Conservation (phyloP, 2,113 vertebrate species). For the Eolophus roseicapilla region DNA sequence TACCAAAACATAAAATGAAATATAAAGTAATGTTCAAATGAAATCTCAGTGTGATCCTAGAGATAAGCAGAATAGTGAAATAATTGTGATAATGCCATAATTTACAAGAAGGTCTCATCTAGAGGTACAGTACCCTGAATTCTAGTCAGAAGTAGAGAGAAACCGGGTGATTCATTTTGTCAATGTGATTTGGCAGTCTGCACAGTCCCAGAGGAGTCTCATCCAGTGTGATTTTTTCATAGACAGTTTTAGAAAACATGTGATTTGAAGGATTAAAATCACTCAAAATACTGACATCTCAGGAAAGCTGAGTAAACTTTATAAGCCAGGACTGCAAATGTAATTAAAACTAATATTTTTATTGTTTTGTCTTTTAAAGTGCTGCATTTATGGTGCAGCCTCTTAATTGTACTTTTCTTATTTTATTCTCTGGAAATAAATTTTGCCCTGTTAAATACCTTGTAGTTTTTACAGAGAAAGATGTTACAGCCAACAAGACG, state of each 20-base stretch:
- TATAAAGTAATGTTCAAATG: background rate
- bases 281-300: background rate
- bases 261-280: background rate
- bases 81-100: background rate
- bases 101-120: background rate
- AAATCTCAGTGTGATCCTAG: background rate
- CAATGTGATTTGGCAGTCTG: background rate
- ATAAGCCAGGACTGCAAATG: background rate
- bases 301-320: background rate
- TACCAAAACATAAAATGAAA: background rate
- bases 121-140: background rate
- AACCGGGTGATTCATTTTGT: slow-evolving; percentile 4
- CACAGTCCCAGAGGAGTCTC: background rate
- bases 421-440: background rate
- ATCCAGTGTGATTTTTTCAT: background rate
- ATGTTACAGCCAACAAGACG: background rate
- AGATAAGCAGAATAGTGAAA: background rate
- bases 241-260: background rate
- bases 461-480: background rate
- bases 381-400: background rate
- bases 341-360: background rate
- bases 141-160: background rate
- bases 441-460: background rate
- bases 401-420: background rate
- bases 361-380: background rate